Base-by-base conservation (phyloP, 2,797 vertebrate genomes). In the Pteropus rufus region DNA sequence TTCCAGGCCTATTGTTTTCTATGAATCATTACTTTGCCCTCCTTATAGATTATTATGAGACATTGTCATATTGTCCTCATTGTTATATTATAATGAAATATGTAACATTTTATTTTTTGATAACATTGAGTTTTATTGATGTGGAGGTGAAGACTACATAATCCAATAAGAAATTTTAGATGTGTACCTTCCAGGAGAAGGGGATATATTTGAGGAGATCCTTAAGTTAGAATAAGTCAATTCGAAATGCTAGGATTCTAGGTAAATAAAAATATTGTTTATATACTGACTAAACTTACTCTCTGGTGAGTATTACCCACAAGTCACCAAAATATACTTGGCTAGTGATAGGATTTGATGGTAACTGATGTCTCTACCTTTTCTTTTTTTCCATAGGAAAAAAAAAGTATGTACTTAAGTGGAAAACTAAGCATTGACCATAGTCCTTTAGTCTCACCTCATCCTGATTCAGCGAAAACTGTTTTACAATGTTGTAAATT, bases 21-120 rank as follows among this genome's bases (percentile, higher is more conserved):
- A 52, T 95, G 94, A 97, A 89, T 92, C 94, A 92, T 93, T 94
- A 81, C 87, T 93, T 96, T 95, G 49, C 58, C 83, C 44, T 95
- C 49, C 4, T 31, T 83, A 77, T 87, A 81, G 65, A 82, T 89
- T 96, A 86, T 85, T 86, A 79, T 80, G 67, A 91, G 69, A 44
- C 93, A 72, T 62, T 49, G 49, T 49, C 89, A 29, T 90, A 75
- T 8, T 87, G 3, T 87, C 26, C 21, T 64, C 34, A 3, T 86
- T 54, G 10, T 84, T 92, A 86, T n/a, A 39, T 39, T 76, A 77
- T 60, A 91, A 85, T 89, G 46, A 86, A 94, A 49, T 49, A 49
- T 49, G 15, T 49, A 16, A 16, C 49, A 49, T 49, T 49, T 49
- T 49, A 49, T 49, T 49, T 49, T 46, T 49, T 49, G 49, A 49